Conservation (phyloP, 2,797 vertebrate species). For the Myripristis jacobus region DNA sequence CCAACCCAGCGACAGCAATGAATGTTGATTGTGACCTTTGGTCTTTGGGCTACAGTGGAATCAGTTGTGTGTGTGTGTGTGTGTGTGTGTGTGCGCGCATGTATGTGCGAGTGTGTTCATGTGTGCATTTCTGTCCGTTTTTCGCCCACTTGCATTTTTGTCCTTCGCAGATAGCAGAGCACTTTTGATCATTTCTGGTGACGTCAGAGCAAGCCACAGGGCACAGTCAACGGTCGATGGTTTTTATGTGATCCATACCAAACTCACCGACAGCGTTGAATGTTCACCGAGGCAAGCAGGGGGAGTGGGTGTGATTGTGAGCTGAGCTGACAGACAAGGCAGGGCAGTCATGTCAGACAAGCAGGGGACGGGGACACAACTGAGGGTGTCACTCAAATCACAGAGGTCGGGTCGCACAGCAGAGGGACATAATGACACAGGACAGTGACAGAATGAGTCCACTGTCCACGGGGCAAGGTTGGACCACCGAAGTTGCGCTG, state of each 20-base stretch:
- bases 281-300: constrained; percentile 90
- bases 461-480: constrained; percentile 50
- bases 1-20: constrained; percentile 99
- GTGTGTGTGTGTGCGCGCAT: constrained; percentile 25
- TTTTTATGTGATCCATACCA: constrained; percentile 92
- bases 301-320: constrained; percentile 41
- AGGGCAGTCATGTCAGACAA: not conserved
- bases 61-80: constrained; percentile 62
- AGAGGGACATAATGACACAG: constrained; percentile 10
- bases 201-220: constrained; percentile 84
- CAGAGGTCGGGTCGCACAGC: constrained; percentile 42
- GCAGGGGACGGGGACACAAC: constrained; percentile 24
- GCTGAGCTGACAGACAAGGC: constrained; percentile 58
- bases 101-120: constrained; percentile 16
- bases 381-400: constrained; percentile 47
- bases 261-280: constrained; percentile 99
- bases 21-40: constrained; percentile 99
- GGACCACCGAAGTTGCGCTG: not conserved
- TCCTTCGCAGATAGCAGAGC: constrained; percentile 3
- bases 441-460: constrained; percentile 63
- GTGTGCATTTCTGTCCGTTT: constrained; percentile 30
- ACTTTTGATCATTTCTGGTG: constrained; percentile 38
- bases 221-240: constrained; percentile 99
- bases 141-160: constrained; percentile 59
- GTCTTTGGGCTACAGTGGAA: constrained; percentile 70